These are phyloP conservation scores for Microcebus ravelobensis DNA, from an alignment of 2,113 vertebrate species.

Conservation along the genomic window DNA sequence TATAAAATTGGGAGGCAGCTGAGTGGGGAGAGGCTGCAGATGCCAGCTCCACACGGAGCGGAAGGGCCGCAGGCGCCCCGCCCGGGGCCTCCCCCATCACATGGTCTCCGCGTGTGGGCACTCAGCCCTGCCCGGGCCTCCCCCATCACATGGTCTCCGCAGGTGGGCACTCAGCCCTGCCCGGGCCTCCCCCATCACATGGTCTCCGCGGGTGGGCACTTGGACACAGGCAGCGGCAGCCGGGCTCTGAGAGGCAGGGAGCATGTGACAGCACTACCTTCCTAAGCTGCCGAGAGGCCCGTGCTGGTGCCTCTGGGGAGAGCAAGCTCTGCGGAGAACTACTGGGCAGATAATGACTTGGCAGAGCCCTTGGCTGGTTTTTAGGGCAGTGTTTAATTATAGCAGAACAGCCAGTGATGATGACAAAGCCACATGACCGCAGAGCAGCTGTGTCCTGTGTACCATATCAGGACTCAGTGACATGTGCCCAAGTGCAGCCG, in stretches of 20 bases:
- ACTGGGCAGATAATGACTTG: rapidly evolving
- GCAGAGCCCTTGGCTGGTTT: not conserved
- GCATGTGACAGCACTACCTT: no score
- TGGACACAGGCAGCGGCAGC: not conserved
- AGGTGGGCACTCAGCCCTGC: not conserved
- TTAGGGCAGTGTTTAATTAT: not conserved
- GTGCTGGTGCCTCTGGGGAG: not conserved
- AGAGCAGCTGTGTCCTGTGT: rapidly evolving
- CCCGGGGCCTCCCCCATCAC: rapidly evolving
- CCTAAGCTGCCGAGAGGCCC: not conserved
- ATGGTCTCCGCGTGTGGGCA: rapidly evolving
- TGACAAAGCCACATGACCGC: rapidly evolving
- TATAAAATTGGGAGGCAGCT: rapidly evolving
- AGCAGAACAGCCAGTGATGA: not conserved
- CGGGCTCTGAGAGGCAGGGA: not conserved
- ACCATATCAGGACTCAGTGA: not conserved
- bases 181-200: no score
- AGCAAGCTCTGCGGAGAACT: rapidly evolving
- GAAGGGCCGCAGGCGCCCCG: not conserved
- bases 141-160: no score
- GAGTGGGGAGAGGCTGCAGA: not conserved
- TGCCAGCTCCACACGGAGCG: not conserved
- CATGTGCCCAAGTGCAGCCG: rapidly evolving
- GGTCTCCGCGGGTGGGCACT: not conserved
- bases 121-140: rapidly evolving